Conservation (phyloP, 2,888 invertebrate species). For the Limnephilus marmoratus region DNA sequence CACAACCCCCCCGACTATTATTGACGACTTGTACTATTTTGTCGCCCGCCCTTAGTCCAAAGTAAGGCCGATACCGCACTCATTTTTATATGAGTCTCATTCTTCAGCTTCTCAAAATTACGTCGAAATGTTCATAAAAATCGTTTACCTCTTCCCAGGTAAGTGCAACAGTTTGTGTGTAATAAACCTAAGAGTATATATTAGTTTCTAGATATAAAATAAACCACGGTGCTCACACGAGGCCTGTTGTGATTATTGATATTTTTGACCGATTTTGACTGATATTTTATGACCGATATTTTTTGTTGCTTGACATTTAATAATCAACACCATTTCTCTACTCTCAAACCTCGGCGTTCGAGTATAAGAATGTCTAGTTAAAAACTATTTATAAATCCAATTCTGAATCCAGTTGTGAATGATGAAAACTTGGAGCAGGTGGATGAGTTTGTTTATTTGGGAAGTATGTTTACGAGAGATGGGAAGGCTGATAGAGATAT, state of each 20-base stretch:
- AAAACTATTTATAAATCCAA: neutral
- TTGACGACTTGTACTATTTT: neutral
- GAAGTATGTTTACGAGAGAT: too few species aligned
- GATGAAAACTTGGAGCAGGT: too few species aligned
- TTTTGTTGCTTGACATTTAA: neutral
- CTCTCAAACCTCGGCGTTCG: neutral
- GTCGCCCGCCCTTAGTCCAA: constrained; percentile 13
- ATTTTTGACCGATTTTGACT: too few species aligned
- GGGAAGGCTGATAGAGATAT: too few species aligned
- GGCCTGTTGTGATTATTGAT: neutral
- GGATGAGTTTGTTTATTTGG: too few species aligned
- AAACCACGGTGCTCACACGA: neutral
- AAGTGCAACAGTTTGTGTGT: neutral
- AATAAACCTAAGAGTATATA: too few species aligned
- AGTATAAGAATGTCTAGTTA: neutral
- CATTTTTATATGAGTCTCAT: neutral
- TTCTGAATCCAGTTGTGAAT: too few species aligned
- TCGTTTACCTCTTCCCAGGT: too few species aligned
- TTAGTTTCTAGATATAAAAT: neutral
- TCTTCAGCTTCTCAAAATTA: neutral
- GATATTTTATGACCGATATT: neutral
- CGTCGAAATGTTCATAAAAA: neutral
- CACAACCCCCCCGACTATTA: neutral
- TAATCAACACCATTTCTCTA: neutral
- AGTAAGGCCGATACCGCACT: neutral